Base-by-base conservation (phyloP, 2,797 vertebrate genomes). In the Acanthurus lineatus region DNA sequence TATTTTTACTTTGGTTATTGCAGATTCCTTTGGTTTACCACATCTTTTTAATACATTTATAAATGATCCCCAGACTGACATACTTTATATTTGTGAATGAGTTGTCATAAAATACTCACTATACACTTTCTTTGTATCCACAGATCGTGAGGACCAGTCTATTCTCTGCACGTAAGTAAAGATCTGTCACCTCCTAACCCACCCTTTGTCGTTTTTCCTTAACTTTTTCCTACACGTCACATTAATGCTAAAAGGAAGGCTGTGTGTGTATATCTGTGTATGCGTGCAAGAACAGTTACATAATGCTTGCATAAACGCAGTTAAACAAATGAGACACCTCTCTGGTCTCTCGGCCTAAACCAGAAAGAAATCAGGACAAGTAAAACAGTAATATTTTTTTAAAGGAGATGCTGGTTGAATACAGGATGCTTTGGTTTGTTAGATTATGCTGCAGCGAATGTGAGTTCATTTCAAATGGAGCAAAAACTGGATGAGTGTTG, bases 91-190 rank as follows among this genome's bases (percentile, higher is more conserved):
- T 69, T 74, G 9, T 48, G 58, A 71, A 73, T 25, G 9, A 53
- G 35, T 32, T 52, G 11, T 17, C 40, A 14, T 40, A n/a, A 73
- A 28, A 63, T 9, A 2, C 78, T 82, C 16, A 32, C 20, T 67
- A 17, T 71, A 2, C 67, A 62, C 56, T 68, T 48, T 87, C 16
- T 75, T 77, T 95, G 53, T 91, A 42, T 93, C 91, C 69, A 61
- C 95, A 99, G 97, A 98, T 90, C 96, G 97, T 45, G 97, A 98
- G 91, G 97, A 98, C 89, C 97, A 99, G 92, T 97, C 97, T 66
- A 97, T 99, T 87, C 96, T 99, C 53, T 99, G 97, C 97, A 99
- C 97, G 97, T 98, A 94, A 98, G 97, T 97, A 66, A 71, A 79
- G 66, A 70, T 60, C 62, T 66, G 14, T 28, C 47, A 51, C 38